Evolutionary conservation across 1,140 invertebrate species (phyloP).

Genomic region (Thaumatotibia leucotreta): DNA sequence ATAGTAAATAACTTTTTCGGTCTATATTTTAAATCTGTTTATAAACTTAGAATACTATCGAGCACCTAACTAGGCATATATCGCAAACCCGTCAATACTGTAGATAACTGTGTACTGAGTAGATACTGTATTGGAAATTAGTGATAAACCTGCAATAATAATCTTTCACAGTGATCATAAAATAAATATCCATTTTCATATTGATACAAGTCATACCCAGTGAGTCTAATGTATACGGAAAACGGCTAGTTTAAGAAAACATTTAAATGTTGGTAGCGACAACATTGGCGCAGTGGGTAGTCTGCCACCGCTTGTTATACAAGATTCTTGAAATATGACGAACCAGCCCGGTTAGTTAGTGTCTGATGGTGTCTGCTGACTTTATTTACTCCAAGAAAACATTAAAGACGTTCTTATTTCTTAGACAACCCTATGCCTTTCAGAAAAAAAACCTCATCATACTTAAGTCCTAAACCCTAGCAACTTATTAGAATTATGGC

Average conservation of each 20-base stretch:
- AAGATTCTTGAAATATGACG: neutral
- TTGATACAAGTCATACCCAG: neutral
- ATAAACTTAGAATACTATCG: too few species aligned
- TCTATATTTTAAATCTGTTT: too few species aligned
- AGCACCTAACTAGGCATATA: too few species aligned
- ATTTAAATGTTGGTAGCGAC: neutral
- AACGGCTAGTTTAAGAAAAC: neutral
- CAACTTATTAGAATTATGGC: too few species aligned
- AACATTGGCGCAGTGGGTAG: neutral
- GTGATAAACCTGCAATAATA: neutral
- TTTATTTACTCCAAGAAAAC: neutral
- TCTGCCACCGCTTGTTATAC: neutral
- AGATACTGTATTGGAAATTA: neutral
- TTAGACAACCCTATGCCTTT: too few species aligned
- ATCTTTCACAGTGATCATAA: neutral
- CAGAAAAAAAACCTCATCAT: too few species aligned
- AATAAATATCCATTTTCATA: neutral
- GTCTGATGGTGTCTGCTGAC: neutral
- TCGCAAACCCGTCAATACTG: too few species aligned
- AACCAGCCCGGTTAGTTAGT: neutral
- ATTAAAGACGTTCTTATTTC: neutral
- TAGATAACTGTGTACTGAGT: too few species aligned
- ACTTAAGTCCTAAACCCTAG: too few species aligned
- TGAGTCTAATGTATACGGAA: neutral
- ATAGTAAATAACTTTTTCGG: too few species aligned